phyloP scores from a whole-genome alignment of 1,140 invertebrate species.

The Penaeus vannamei region DNA sequence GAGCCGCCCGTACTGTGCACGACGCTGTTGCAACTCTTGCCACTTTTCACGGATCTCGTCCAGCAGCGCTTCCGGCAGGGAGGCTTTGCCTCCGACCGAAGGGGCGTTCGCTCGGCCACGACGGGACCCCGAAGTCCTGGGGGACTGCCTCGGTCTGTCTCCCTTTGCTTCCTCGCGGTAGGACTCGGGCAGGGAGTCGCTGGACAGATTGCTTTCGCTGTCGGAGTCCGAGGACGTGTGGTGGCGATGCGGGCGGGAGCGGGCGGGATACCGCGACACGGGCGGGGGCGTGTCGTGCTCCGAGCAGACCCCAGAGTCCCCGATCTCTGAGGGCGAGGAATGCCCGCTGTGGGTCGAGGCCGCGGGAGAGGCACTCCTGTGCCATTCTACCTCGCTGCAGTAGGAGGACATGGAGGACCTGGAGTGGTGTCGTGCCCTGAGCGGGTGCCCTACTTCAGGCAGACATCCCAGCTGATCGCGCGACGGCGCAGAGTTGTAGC shows the following conservation, averaged over 20 bases:
- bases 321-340: constrained; percentile 63
- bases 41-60: constrained; percentile 60
- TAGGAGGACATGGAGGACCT: constrained; percentile 1
- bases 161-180: neutral
- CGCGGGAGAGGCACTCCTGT: constrained; percentile 43
- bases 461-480: constrained; percentile 37
- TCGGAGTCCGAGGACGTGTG: constrained; percentile 63
- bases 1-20: constrained; percentile 43
- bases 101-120: neutral
- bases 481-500: neutral
- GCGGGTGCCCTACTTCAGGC: neutral
- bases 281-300: constrained; percentile 67
- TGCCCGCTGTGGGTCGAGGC: constrained; percentile 34
- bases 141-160: neutral
- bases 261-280: constrained; percentile 9
- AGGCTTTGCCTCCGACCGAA: constrained; percentile 10
- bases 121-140: neutral
- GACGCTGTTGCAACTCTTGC: constrained; percentile 55
- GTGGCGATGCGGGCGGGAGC: constrained; percentile 34
- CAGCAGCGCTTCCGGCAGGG: constrained; percentile 50
- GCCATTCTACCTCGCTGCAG: constrained; percentile 39
- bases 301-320: constrained; percentile 66
- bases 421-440: neutral
- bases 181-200: constrained; percentile 56
- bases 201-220: constrained; percentile 64